These are phyloP conservation scores for Solen grandis DNA, from an alignment of 1,140 invertebrate genomes.

Conservation along the genomic window DNA sequence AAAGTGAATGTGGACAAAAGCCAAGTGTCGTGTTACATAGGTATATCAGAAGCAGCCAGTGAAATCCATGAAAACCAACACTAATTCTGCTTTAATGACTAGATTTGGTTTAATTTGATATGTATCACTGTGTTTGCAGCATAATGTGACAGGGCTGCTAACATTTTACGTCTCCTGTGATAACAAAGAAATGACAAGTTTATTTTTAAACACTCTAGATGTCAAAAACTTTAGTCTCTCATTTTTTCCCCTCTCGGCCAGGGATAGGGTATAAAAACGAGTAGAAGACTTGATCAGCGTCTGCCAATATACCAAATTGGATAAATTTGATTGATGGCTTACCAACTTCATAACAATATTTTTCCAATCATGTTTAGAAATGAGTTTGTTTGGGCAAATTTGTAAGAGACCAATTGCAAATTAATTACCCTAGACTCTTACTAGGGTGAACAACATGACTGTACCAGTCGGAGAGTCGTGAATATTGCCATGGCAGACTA, in stretches of 20 bases:
- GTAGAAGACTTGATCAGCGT: conserved; percentile 27
- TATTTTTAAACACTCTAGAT: conserved; percentile 44
- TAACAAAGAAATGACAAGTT: conserved; percentile 47
- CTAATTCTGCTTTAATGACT: conserved; percentile 55
- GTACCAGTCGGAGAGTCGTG: too few relatives aligned
- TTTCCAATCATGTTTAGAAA: conserved; percentile 52
- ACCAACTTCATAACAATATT: conserved; percentile 57
- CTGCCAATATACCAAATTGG: conserved; percentile 39
- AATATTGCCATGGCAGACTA: too few relatives aligned
- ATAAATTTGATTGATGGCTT: conserved; percentile 39
- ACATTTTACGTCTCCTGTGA: conserved; percentile 33
- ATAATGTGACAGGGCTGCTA: conserved; percentile 37
- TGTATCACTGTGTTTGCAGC: conserved; percentile 40
- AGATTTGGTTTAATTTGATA: conserved; percentile 57
- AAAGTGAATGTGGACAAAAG: conserved; percentile 44
- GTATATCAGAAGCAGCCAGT: conserved; percentile 2
- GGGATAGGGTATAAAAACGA: too few relatives aligned
- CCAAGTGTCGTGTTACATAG: conserved; percentile 30
- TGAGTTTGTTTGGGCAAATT: conserved; percentile 46
- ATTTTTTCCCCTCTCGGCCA: too few relatives aligned
- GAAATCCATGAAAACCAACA: conserved; percentile 48
- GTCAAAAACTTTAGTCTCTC: conserved; percentile 20
- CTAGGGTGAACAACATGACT: not conserved
- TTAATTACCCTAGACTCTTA: conserved; percentile 45
- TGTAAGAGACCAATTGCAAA: conserved; percentile 41